Base-by-base conservation (phyloP, 2,888 invertebrate species). In the Agapostemon virescens region DNA sequence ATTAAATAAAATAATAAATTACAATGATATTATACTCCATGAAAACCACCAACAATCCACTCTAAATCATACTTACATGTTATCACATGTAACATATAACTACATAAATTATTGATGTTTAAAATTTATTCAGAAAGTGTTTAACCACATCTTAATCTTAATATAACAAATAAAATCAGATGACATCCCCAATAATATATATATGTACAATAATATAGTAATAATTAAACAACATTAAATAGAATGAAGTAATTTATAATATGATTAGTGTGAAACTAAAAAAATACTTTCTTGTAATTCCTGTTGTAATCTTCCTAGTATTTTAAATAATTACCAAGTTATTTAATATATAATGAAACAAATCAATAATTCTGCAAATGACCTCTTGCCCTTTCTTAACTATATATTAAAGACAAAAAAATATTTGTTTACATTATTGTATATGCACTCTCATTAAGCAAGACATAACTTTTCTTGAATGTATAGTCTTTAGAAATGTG, bases 321-420 rank as follows among this genome's bases (percentile, higher is more conserved):
- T 5, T 49, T 7, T 7, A 42, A 75, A 33, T 26, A 36, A 64
- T 64, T 17, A 30, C 33, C 15, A 23, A 42, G 11, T 42, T 26
- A 15, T 42, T 40, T 40, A 33, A 45, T 17, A 30, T 55, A 55
- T 55, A 63, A 68, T 63, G 0, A 30, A 68, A 73, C 2, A 36
- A 33, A 67, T 55, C 36, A 64, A 69, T 82, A 82, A 85, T 78
- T 79, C 83, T 81, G 76, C 77, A 71, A 58, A 64, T 75, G 79
- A 85, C 83, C 82, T 82, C 74, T 69, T 66, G 69, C 45, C 74
- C 66, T 74, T 73, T 78, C 68, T 63, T n/a, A 68, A 30, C 26
- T 26, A 42, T n/a, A 30, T 66, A 61, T 26, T 45, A 52, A n/a
- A 9, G n/a, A 11, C n/a, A n/a, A n/a, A 20, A 33, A 36, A 71